phyloP scores from a whole-genome alignment of 2,797 vertebrate species.

The Momotus momota region DNA sequence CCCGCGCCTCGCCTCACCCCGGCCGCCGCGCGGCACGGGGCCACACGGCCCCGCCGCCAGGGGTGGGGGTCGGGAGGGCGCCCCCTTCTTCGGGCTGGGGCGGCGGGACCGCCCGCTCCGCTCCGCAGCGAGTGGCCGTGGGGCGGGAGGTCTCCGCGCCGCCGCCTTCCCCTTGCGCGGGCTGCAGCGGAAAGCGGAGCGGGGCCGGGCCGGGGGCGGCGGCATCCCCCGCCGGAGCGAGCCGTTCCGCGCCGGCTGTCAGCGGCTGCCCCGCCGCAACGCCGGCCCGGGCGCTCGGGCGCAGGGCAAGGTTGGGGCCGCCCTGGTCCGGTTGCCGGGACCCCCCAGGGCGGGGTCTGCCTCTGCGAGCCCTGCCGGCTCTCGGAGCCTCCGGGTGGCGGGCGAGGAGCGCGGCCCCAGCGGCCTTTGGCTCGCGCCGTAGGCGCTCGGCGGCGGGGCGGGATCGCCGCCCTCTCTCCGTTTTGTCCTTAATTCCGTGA shows the following conservation, averaged over 20 bases:
- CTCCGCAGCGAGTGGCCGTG: not conserved
- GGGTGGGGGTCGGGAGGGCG: not conserved
- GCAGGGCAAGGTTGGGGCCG: not conserved
- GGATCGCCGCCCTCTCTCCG: rapidly evolving
- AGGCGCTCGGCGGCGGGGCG: not conserved
- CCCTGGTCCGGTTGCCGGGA: not conserved
- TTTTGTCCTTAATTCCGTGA: not conserved
- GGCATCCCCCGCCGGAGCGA: not conserved
- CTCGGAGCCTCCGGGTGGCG: not conserved
- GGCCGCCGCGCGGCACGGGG: not conserved
- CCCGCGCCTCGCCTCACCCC: not conserved
- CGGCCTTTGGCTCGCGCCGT: not conserved
- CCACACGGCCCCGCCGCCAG: not conserved
- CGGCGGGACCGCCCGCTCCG: not conserved
- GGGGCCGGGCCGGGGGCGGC: not conserved
- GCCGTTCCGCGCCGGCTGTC: not conserved
- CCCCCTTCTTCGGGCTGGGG: not conserved
- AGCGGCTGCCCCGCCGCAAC: not conserved
- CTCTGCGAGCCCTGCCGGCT: not conserved
- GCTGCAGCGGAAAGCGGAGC: not conserved
- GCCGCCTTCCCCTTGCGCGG: not conserved
- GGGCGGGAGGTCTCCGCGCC: too few relatives aligned
- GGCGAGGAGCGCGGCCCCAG: not conserved
- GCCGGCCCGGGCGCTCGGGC: not conserved
- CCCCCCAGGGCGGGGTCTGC: not conserved